Evolutionary conservation across 2,888 invertebrate species (phyloP).

Genomic region (Patella depressa): DNA sequence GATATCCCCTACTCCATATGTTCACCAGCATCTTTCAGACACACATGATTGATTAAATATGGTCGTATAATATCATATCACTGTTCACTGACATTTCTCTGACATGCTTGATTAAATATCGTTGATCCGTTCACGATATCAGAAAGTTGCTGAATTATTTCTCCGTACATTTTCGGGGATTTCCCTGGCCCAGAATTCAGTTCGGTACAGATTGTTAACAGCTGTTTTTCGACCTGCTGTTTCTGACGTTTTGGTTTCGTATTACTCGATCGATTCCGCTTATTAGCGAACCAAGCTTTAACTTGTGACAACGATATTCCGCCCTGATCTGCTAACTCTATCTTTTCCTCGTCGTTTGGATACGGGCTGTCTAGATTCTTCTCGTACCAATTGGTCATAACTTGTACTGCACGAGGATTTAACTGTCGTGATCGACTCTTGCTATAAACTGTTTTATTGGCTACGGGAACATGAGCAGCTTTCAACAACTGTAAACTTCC

Average conservation of each 20-base stretch:
- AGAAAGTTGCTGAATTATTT: constrained; percentile 53
- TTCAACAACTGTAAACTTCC: constrained; percentile 59
- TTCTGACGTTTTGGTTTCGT: constrained; percentile 63
- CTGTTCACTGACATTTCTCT: constrained; percentile 6
- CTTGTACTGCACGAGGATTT: constrained; percentile 49
- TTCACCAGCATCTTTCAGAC: too few relatives aligned
- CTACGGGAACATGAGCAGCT: constrained; percentile 42
- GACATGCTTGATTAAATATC: constrained; percentile 37
- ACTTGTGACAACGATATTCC: constrained; percentile 57
- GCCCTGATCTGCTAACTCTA: constrained; percentile 54
- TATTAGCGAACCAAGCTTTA: constrained; percentile 69
- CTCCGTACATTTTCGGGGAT: constrained; percentile 45
- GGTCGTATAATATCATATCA: too few relatives aligned
- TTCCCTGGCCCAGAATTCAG: constrained; percentile 32
- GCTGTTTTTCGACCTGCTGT: constrained; percentile 49
- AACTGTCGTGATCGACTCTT: constrained; percentile 53
- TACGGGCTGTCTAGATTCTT: constrained; percentile 61
- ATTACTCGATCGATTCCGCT: constrained; percentile 63
- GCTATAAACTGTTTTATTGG: constrained; percentile 27
- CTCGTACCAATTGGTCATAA: constrained; percentile 62
- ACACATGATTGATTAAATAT: too few relatives aligned
- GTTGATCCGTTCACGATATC: constrained; percentile 51
- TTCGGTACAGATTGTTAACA: constrained; percentile 52
- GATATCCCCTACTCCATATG: too few relatives aligned
- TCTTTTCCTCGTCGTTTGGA: constrained; percentile 62